Evolutionary conservation across 2,797 vertebrate species (phyloP).

Genomic region (Melanotaenia pygmaea): DNA sequence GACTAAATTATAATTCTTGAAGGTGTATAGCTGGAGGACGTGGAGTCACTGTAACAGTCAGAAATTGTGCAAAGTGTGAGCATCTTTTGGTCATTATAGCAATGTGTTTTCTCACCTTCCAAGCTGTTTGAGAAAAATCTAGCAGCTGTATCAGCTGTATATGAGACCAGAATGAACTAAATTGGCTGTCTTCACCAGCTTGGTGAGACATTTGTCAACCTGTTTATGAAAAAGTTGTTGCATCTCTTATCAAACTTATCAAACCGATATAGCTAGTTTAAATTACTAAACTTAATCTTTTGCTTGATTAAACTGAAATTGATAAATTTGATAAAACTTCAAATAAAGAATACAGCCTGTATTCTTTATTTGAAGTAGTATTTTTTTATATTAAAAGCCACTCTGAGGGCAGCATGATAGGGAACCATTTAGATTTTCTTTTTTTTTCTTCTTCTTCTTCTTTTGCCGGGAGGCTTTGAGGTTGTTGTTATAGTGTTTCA

Average conservation of each 20-base stretch:
- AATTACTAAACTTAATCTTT: not conserved
- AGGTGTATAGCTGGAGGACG: not conserved
- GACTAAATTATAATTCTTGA: not conserved
- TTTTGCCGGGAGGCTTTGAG: not conserved
- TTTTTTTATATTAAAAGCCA: not conserved
- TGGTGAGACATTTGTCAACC: too few species aligned
- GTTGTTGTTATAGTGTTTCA: not conserved
- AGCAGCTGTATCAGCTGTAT: too few species aligned
- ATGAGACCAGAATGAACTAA: slow-evolving; percentile 8
- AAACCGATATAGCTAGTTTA: not conserved
- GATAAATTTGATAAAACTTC: too few species aligned
- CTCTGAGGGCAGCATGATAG: not conserved
- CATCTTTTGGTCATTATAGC: not conserved
- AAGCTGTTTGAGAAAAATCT: not conserved
- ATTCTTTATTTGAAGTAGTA: not conserved
- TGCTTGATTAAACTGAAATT: not conserved
- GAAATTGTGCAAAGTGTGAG: not conserved
- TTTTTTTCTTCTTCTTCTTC: not conserved
- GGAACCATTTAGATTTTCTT: not conserved
- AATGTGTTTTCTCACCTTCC: too few species aligned
- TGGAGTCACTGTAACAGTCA: not conserved
- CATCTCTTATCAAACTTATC: not conserved
- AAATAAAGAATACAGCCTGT: too few species aligned
- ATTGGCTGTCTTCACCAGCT: not conserved
- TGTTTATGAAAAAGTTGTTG: not conserved